Conservation (phyloP, 30 jellyfish, hydroid and myxozoan species). For the Morbakka virulenta region DNA sequence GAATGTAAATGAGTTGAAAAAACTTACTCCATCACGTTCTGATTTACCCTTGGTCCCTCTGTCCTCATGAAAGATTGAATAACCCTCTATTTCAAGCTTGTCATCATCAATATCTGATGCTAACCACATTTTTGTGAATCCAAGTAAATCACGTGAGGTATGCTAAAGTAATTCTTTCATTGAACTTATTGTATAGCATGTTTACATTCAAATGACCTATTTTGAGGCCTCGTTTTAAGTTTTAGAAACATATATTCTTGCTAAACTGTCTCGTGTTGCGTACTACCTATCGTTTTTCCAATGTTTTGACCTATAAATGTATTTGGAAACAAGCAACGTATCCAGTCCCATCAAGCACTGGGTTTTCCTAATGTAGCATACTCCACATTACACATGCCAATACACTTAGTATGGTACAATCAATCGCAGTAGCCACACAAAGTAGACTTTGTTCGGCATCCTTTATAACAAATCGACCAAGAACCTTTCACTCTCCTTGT, state of each 20-base stretch:
- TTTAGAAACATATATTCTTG: constrained; percentile 37
- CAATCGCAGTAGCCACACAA: constrained; percentile 45
- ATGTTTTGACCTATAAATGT: constrained; percentile 6
- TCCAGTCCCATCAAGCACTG: constrained; percentile 25
- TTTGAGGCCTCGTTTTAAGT: constrained; percentile 43
- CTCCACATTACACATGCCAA: constrained; percentile 46
- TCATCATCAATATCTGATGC: neutral
- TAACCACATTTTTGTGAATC: neutral
- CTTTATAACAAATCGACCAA: constrained; percentile 45
- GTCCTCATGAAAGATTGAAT: constrained; percentile 5
- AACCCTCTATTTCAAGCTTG: neutral
- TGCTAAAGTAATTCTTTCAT: constrained; percentile 27
- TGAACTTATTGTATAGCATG: constrained; percentile 23
- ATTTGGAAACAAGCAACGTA: constrained; percentile 26
- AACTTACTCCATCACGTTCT: neutral
- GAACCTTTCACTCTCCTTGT: constrained; percentile 53
- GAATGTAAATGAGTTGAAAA: constrained; percentile 5
- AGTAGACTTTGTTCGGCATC: constrained; percentile 36
- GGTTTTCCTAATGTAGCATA: constrained; percentile 47
- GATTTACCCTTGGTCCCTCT: neutral
- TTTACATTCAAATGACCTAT: constrained; percentile 39
- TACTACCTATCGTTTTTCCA: constrained; percentile 25
- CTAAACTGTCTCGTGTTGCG: constrained; percentile 17
- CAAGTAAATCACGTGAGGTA: neutral
- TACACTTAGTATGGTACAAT: constrained; percentile 52